Percentiles rank a stretch among this genome's conserved stretches.
Evolutionary conservation across 1,140 invertebrate genomes (phyloP).

Genomic region (Drosophila tsacasi): DNA sequence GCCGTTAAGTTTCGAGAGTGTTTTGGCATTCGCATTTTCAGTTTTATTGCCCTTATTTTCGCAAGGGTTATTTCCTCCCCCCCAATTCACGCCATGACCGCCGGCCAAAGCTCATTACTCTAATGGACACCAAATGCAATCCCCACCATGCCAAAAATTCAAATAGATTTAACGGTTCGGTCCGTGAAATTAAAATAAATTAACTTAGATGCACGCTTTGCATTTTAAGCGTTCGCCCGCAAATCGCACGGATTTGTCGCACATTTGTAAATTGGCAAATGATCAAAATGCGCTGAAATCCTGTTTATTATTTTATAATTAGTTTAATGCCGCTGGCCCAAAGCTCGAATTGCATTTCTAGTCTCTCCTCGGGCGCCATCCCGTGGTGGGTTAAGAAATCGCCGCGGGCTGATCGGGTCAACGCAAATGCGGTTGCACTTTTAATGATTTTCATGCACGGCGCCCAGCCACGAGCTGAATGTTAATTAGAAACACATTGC

Average conservation of each 20-base stretch:
- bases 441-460: slow-evolving; percentile 53
- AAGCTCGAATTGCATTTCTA: slow-evolving; percentile 66
- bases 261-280: slow-evolving; percentile 78
- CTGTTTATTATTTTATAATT: slow-evolving; percentile 82
- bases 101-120: slow-evolving; percentile 73
- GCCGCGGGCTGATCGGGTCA: slow-evolving; percentile 4
- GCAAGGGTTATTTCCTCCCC: slow-evolving; percentile 36
- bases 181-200: slow-evolving; percentile 74
- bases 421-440: slow-evolving; percentile 49
- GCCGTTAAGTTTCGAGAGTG: slow-evolving; percentile 72
- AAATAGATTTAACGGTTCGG: slow-evolving; percentile 30
- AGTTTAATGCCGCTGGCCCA: slow-evolving; percentile 57
- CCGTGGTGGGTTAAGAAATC: slow-evolving; percentile 12
- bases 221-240: slow-evolving; percentile 62
- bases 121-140: slow-evolving; percentile 63
- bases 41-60: slow-evolving; percentile 48
- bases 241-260: slow-evolving; percentile 70
- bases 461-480: slow-evolving; percentile 46
- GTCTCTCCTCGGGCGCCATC: slow-evolving; percentile 1
- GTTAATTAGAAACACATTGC: slow-evolving; percentile 68
- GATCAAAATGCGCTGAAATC: slow-evolving; percentile 71
- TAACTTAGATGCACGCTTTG: slow-evolving; percentile 64
- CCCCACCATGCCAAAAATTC: slow-evolving; percentile 13
- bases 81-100: background rate
- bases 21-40: slow-evolving; percentile 67